Conservation (phyloP, 2,888 invertebrate genomes). For the Philonicus albiceps region DNA sequence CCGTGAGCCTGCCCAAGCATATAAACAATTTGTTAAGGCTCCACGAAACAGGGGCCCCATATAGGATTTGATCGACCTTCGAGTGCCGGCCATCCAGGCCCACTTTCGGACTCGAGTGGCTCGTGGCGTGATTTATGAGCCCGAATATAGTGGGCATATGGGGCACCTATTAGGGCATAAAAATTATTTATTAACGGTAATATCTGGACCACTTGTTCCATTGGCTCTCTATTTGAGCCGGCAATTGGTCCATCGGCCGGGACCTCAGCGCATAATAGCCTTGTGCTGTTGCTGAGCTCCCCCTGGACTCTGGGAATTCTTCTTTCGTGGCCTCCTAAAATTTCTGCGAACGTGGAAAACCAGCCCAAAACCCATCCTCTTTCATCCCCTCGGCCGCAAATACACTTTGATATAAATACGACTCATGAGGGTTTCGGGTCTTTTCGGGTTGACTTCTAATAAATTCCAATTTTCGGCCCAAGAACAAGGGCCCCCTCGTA, state of each 20-base stretch:
- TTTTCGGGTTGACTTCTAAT: slow-evolving; percentile 40
- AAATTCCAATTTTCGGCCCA: slow-evolving; percentile 42
- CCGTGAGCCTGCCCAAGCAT: background rate
- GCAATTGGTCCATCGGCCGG: slow-evolving; percentile 12
- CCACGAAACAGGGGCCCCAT: background rate
- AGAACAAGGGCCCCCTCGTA: background rate
- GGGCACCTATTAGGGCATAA: slow-evolving; percentile 19
- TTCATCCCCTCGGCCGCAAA: background rate
- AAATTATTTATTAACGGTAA: slow-evolving; percentile 39
- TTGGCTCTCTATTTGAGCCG: slow-evolving; percentile 7
- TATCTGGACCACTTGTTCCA: slow-evolving; percentile 36
- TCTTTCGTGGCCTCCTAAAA: slow-evolving; percentile 5
- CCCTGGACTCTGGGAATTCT: background rate
- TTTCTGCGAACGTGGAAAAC: background rate
- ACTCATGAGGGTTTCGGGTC: slow-evolving; percentile 37
- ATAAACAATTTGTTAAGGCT: slow-evolving; percentile 20
- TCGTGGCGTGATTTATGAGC: background rate
- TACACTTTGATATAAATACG: slow-evolving; percentile 29
- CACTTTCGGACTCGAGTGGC: background rate
- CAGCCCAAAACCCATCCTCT: background rate
- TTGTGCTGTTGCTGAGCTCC: slow-evolving; percentile 23
- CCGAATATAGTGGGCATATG: background rate
- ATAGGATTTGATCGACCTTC: slow-evolving; percentile 15
- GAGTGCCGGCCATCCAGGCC: background rate
- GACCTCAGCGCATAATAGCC: background rate